phyloP scores from a whole-genome alignment of 1,140 invertebrate genomes.

The Drosophila arawakana region DNA sequence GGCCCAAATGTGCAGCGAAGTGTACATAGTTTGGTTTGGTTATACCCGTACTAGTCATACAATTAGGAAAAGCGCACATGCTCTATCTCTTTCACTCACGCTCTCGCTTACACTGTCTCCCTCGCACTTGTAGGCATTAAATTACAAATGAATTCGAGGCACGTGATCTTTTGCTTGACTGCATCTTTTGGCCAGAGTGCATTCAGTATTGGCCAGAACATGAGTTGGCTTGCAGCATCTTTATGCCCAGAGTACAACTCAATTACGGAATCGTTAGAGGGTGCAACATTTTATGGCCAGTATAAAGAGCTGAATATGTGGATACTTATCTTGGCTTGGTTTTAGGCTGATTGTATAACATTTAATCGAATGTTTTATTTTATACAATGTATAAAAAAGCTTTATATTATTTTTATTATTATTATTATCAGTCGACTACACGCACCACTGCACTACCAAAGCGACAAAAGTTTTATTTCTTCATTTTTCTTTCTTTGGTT shows the following conservation, averaged over 20 bases:
- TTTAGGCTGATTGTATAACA: constrained; percentile 36
- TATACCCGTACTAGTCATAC: constrained; percentile 20
- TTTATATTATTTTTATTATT: constrained; percentile 1
- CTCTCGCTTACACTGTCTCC: too few relatives aligned
- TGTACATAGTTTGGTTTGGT: constrained; percentile 16
- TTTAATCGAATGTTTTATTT: constrained; percentile 11
- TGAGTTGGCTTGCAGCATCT: constrained; percentile 3
- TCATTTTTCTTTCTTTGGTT: not conserved
- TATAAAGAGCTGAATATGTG: constrained; percentile 14
- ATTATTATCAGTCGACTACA: constrained; percentile 32
- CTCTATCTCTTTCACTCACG: not conserved
- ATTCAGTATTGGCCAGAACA: constrained; percentile 4
- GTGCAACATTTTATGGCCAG: constrained; percentile 35
- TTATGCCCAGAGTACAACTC: constrained; percentile 18
- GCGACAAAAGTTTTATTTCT: constrained; percentile 19
- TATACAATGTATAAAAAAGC: not conserved
- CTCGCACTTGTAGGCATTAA: constrained; percentile 40
- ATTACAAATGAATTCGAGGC: constrained; percentile 59
- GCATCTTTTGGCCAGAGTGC: constrained; percentile 37
- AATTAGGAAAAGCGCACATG: constrained; percentile 47
- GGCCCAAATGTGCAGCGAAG: constrained; percentile 45
- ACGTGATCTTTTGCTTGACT: constrained; percentile 56
- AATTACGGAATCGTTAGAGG: constrained; percentile 26
- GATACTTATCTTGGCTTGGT: constrained; percentile 9
- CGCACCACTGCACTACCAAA: constrained; percentile 17